These are phyloP conservation scores for Spilarctia lutea DNA, from an alignment of 2,888 invertebrate genomes.

Conservation along the genomic window DNA sequence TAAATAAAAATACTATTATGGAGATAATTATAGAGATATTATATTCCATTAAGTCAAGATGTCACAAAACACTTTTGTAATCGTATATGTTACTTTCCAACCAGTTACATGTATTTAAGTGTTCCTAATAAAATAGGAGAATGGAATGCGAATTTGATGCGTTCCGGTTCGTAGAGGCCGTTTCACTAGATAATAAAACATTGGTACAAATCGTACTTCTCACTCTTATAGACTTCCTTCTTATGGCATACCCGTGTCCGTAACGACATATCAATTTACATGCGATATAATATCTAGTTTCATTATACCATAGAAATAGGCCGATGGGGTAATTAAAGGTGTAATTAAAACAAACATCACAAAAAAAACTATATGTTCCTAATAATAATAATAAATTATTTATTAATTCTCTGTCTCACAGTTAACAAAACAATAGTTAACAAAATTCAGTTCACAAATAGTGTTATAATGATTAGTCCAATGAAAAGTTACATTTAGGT, in stretches of 20 bases:
- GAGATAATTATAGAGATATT: too few relatives aligned
- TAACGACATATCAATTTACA: too few relatives aligned
- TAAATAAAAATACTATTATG: too few relatives aligned
- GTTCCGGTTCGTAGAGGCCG: conserved; percentile 23
- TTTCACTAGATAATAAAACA: conserved; percentile 19
- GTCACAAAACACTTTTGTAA: background rate
- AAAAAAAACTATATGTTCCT: background rate
- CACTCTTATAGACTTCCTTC: background rate
- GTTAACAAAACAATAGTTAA: too few relatives aligned
- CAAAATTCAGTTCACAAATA: too few relatives aligned
- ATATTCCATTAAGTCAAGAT: too few relatives aligned
- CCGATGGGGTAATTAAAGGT: background rate
- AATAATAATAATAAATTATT: too few relatives aligned
- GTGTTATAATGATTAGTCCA: too few relatives aligned
- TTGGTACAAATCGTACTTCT: background rate
- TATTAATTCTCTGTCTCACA: too few relatives aligned
- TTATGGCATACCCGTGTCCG: background rate
- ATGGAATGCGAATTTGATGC: conserved; percentile 32
- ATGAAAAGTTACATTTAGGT: too few relatives aligned
- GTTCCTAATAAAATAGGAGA: conserved; percentile 32
- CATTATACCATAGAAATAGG: too few relatives aligned
- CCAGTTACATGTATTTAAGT: conserved; percentile 9
- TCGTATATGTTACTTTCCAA: background rate
- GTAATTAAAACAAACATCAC: background rate
- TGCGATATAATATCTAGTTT: too few relatives aligned